Evolutionary conservation across 1,140 invertebrate species (phyloP), one percentile per base, ranked within the genome.

Genomic region (Pachyrhynchus sulphureomaculatus): DNA sequence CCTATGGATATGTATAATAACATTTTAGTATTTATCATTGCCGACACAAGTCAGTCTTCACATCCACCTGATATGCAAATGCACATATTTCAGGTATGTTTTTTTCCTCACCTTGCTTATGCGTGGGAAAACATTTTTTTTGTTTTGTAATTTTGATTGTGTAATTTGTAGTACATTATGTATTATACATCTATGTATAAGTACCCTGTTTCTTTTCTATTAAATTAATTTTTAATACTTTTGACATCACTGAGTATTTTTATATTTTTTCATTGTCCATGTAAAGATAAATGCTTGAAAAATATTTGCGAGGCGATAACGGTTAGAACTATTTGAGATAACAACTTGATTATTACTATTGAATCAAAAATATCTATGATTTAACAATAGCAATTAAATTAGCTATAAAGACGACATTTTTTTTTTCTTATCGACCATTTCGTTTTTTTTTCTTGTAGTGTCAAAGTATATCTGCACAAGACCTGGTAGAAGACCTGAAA

Each of bases 1-100:
- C 91, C 92, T 9, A 92, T 93, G 79, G 96, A 99, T 77, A 88
- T 97, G 72, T 99, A 98, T 80, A 98, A 99, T 79, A 99, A 99
- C 77, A 95, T 99, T 70, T 81, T 99, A 66, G 90, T 99, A 17
- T 99, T 99, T 78, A 94, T 96, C 56, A 94, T 99, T 24, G 85
- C 86, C 1, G 84, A 85, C 29, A 69, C 68, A 29, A 71, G 64
- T 57, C 70, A 33, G 60, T 77, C 75, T 33, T 49, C 49, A 24
- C 71, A 79, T 74, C 81, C 86, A 20, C 86, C 93, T 1, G 96
- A 99, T 81, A 97, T 99, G 89, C 97, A 99, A 81, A 97, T 99
- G 89, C 97, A 99, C 80, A 99, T 99, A 75, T 99, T 99, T 80
- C 96, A 99, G 82, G 88, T 88, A 79, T 79, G 77, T 80, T 15